A percentile compares a stretch with the other conserved stretches of the same genome.
Conservation (phyloP, 1,140 invertebrate genomes). For the Aphis craccivora region DNA sequence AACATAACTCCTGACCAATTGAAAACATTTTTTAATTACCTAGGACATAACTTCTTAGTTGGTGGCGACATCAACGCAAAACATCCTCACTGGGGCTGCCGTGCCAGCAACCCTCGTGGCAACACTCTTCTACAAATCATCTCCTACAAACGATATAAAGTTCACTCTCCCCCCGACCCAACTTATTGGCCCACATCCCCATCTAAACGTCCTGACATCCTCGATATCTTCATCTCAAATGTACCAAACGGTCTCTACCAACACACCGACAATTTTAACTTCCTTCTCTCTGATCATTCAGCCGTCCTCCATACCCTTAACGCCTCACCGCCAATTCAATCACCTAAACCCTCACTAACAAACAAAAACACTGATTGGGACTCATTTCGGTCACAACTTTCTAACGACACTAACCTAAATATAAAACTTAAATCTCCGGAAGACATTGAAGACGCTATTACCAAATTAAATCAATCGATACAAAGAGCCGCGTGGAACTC, state of each 20-base stretch:
- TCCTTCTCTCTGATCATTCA: neutral
- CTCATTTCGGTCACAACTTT: neutral
- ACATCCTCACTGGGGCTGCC: conserved; percentile 9
- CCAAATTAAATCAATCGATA: neutral
- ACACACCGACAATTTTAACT: conserved; percentile 35
- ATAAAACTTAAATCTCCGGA: no score
- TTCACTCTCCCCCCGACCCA: conserved; percentile 29
- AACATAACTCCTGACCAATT: conserved; percentile 20
- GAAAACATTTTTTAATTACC: neutral
- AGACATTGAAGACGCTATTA: no score
- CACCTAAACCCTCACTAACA: neutral
- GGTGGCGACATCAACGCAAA: neutral
- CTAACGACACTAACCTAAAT: neutral
- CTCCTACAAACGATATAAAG: neutral
- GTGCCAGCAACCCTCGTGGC: neutral
- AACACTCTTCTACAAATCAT: neutral
- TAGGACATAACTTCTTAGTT: neutral
- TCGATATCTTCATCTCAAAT: conserved; percentile 33
- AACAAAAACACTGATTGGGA: neutral
- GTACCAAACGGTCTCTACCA: neutral
- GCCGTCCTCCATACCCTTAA: neutral
- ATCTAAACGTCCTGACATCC: conserved; percentile 32
- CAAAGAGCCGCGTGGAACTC: neutral
- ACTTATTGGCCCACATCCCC: conserved; percentile 23
- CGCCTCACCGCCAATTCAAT: neutral